Evolutionary conservation across 2,888 invertebrate genomes (phyloP).

Genomic region (Odontocolon sp.): DNA sequence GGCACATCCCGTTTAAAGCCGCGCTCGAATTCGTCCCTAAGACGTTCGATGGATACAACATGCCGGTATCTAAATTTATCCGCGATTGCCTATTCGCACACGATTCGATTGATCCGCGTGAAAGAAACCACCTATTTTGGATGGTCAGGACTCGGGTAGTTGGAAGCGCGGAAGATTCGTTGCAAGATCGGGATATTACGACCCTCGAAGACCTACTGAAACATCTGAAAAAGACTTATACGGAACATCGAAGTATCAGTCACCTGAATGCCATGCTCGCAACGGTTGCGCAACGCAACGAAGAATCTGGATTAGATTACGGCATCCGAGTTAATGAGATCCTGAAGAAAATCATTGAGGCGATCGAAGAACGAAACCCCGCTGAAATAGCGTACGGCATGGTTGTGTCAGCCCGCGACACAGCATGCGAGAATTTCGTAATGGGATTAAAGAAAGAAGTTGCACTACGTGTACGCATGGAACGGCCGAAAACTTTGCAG

Average conservation of each 20-base stretch:
- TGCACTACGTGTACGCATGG: no score
- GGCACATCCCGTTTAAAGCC: neutral
- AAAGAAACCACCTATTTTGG: neutral
- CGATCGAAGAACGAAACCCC: neutral
- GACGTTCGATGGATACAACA: slow-evolving; percentile 5
- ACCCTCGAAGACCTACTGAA: no score
- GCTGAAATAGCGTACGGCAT: no score
- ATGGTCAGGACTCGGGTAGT: neutral
- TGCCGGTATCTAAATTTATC: neutral
- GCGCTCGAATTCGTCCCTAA: slow-evolving; percentile 2
- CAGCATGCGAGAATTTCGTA: neutral
- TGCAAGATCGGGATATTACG: neutral
- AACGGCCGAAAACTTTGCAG: no score
- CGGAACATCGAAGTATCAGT: neutral
- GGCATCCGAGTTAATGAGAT: no score
- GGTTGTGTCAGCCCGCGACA: neutral
- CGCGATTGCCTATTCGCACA: neutral
- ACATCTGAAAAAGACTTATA: no score
- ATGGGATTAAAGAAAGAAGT: neutral
- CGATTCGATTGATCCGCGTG: neutral
- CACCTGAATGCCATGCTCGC: slow-evolving; percentile 4
- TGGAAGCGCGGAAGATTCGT: neutral
- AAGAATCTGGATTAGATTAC: neutral
- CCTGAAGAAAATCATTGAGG: no score
- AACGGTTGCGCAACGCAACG: neutral